Evolutionary conservation across 2,797 vertebrate genomes (phyloP).

Genomic region (Eupleurogrammus muticus): DNA sequence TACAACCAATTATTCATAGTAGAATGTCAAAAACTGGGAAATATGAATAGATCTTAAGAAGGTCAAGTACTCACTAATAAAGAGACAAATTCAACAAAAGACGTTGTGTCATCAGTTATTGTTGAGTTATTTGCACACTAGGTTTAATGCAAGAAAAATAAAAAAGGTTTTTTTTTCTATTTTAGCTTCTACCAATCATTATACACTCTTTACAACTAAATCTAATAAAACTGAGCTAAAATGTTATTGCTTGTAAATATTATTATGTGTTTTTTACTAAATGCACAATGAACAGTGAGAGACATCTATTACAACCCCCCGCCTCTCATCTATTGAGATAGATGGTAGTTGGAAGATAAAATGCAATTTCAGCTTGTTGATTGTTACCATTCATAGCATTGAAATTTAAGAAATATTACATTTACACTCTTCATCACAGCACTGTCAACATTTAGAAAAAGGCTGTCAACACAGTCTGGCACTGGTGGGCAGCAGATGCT

Average conservation of each 20-base stretch:
- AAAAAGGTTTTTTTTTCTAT: not conserved
- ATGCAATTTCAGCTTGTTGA: not conserved
- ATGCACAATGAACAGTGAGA: not conserved
- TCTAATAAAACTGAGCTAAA: not conserved
- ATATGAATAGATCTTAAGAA: too few species aligned
- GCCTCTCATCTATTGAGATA: not conserved
- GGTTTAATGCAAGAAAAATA: not conserved
- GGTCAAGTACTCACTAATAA: too few species aligned
- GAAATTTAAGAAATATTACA: not conserved
- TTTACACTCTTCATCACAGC: not conserved
- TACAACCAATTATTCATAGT: too few species aligned
- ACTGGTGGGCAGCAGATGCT: not conserved
- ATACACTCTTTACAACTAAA: not conserved
- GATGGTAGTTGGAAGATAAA: not conserved
- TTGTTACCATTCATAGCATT: not conserved
- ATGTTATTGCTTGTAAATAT: constrained; percentile 3
- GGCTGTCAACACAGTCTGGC: constrained; percentile 8
- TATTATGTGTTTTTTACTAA: not conserved
- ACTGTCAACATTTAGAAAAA: constrained; percentile 5
- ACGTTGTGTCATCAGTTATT: not conserved
- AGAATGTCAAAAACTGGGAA: too few species aligned
- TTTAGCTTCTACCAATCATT: not conserved
- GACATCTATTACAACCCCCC: not conserved
- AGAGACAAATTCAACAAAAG: too few species aligned
- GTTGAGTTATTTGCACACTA: not conserved